These are phyloP conservation scores for Pachyrhynchus sulphureomaculatus DNA, from an alignment of 1,140 invertebrate species.

Conservation along the genomic window DNA sequence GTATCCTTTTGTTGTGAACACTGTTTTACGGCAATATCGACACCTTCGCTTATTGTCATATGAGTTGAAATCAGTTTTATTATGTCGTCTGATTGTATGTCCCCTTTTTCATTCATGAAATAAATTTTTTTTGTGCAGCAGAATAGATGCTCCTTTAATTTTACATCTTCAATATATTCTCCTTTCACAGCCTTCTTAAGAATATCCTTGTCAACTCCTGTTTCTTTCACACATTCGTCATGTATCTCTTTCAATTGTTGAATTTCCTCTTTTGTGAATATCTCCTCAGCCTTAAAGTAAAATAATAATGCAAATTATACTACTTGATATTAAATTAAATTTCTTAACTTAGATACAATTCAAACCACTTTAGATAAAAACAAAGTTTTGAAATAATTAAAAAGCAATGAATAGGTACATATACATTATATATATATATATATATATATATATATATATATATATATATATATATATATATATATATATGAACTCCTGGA, in stretches of 20 bases:
- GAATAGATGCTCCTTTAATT: constrained; percentile 14
- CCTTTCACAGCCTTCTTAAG: constrained; percentile 50
- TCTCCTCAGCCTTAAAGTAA: constrained; percentile 10
- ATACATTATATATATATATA: too few relatives aligned
- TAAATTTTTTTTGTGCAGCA: constrained; percentile 2
- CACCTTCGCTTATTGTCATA: constrained; percentile 2
- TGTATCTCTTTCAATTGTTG: constrained; percentile 54
- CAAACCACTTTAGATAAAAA: too few relatives aligned
- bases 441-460: too few relatives aligned
- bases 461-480: too few relatives aligned
- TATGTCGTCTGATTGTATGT: background rate
- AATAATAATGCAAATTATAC: background rate
- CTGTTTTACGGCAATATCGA: constrained; percentile 1
- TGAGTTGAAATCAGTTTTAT: background rate
- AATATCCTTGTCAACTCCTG: constrained; percentile 47
- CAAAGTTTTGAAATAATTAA: too few relatives aligned
- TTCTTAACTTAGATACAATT: too few relatives aligned
- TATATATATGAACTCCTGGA: too few relatives aligned
- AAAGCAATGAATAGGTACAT: too few relatives aligned
- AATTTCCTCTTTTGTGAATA: constrained; percentile 55
- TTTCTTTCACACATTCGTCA: constrained; percentile 51
- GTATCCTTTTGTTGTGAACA: constrained; percentile 13
- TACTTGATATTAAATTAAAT: background rate
- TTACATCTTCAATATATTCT: constrained; percentile 41
- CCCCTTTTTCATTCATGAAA: background rate